Conservation (phyloP, 2,888 invertebrate species). For the Cephus nigrinus region DNA sequence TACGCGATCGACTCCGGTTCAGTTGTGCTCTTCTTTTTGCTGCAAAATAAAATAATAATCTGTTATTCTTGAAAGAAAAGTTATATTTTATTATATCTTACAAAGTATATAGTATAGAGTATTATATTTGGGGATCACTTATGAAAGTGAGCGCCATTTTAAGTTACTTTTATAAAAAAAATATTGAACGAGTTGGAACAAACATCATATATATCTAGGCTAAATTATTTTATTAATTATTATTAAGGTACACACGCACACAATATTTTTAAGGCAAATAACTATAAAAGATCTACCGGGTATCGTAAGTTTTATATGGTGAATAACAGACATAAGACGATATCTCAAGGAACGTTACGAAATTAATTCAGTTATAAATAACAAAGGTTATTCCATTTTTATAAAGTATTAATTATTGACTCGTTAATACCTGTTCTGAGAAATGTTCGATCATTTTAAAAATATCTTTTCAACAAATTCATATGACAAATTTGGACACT, state of each 20-base stretch:
- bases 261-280: neutral
- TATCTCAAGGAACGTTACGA: neutral
- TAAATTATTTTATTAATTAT: neutral
- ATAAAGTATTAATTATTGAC: neutral
- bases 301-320: neutral
- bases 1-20: constrained; percentile 87
- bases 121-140: neutral
- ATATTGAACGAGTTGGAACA: no score
- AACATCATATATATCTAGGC: no score
- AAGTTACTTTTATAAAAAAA: no score
- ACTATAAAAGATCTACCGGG: neutral
- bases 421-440: neutral
- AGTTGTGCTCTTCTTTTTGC: constrained; percentile 93
- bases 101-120: neutral
- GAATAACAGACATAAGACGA: neutral
- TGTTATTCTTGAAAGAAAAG: neutral
- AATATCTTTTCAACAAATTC: neutral
- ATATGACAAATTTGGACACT: neutral
- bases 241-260: neutral
- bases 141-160: neutral
- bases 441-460: neutral
- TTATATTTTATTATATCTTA: neutral
- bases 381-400: neutral
- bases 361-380: neutral
- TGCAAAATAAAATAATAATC: constrained; percentile 58